A percentile compares a stretch with the other conserved stretches of the same genome.
phyloP scores from a whole-genome alignment of 1,140 invertebrate species.

The Zelostemma sp. region DNA sequence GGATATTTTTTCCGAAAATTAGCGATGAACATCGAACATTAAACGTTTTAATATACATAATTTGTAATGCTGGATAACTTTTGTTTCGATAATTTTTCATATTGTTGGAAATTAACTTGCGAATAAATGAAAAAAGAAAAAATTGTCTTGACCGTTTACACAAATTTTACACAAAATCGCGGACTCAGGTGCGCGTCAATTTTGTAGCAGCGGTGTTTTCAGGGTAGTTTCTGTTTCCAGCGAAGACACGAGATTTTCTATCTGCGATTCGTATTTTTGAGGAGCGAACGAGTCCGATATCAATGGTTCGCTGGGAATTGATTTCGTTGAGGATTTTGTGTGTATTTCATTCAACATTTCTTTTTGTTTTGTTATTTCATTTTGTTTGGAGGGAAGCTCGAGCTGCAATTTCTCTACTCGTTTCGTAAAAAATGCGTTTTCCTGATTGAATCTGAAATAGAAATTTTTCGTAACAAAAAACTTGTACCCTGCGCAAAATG shows the following conservation, averaged over 20 bases:
- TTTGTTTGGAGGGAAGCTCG: slow-evolving; percentile 8
- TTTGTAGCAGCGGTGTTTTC: too few species aligned
- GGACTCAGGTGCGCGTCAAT: too few species aligned
- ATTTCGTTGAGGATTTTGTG: too few species aligned
- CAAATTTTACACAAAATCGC: too few species aligned
- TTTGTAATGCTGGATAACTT: too few species aligned
- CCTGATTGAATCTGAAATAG: slow-evolving; percentile 31
- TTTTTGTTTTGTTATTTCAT: slow-evolving; percentile 7
- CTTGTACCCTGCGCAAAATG: not conserved
- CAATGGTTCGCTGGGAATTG: slow-evolving; percentile 6
- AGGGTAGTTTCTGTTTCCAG: slow-evolving; percentile 29
- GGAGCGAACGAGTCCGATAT: not conserved
- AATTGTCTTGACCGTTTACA: too few species aligned
- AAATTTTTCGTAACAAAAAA: slow-evolving; percentile 1
- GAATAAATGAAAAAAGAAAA: too few species aligned
- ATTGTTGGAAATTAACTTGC: too few species aligned
- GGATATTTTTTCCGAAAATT: too few species aligned
- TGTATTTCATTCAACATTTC: slow-evolving; percentile 10
- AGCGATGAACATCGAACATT: too few species aligned
- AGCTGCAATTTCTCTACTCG: slow-evolving; percentile 28
- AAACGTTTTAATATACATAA: too few species aligned
- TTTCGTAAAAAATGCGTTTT: slow-evolving; percentile 32
- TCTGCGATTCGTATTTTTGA: slow-evolving; percentile 4
- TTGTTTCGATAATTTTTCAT: too few species aligned
- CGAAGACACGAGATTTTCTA: slow-evolving; percentile 24